Conservation (phyloP, 2,113 vertebrate genomes). For the Paramormyrops kingsleyae region DNA sequence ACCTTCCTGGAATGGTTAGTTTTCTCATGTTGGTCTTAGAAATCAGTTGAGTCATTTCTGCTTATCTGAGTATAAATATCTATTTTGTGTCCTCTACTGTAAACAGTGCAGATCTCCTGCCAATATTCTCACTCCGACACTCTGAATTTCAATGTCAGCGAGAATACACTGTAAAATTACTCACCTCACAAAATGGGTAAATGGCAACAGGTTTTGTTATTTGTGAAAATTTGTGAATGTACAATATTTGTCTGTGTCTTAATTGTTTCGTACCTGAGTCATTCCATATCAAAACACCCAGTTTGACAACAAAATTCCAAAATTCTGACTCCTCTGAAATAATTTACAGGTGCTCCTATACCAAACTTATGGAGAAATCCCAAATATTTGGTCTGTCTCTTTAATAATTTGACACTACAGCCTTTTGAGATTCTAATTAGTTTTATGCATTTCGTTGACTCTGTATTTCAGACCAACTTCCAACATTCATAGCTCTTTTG, state of each 20-base stretch:
- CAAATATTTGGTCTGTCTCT: background rate
- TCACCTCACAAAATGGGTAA: background rate
- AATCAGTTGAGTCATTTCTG: background rate
- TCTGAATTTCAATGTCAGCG: background rate
- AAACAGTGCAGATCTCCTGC: background rate
- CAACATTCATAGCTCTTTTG: background rate
- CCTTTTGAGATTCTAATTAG: background rate
- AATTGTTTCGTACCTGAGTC: too few species aligned
- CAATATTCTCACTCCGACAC: background rate
- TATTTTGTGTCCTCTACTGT: background rate
- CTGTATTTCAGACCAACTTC: background rate
- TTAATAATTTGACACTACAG: background rate
- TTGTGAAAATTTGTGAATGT: background rate
- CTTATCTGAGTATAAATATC: background rate
- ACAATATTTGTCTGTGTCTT: background rate
- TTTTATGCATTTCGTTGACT: background rate
- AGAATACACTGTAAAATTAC: background rate
- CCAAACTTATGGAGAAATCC: background rate
- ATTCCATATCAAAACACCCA: background rate
- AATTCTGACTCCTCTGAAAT: background rate
- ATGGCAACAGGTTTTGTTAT: background rate
- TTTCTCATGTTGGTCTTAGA: background rate
- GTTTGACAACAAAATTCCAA: background rate
- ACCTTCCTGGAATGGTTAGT: background rate
- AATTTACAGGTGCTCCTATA: background rate